Conservation (phyloP, 2,888 invertebrate species). For the Homarus gammarus region DNA sequence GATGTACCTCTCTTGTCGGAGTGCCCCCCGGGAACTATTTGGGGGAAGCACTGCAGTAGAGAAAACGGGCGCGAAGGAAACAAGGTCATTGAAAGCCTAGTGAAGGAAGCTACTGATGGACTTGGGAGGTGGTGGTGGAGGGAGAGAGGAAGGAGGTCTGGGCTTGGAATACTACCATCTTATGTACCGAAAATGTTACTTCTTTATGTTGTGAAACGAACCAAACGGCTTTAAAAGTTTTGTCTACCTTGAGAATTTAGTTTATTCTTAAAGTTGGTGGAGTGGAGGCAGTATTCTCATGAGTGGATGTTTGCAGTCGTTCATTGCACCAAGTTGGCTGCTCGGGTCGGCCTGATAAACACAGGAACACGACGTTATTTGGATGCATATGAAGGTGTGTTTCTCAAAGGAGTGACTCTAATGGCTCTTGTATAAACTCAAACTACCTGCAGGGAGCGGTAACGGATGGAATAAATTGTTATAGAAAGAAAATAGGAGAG, state of each 20-base stretch:
- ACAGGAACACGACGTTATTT: slow-evolving; percentile 51
- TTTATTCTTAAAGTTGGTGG: slow-evolving; percentile 20
- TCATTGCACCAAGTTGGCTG: not conserved
- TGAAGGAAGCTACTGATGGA: slow-evolving; percentile 56
- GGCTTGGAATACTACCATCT: not conserved
- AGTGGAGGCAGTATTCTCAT: not conserved
- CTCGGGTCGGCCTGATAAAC: slow-evolving; percentile 39
- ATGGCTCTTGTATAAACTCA: slow-evolving; percentile 57
- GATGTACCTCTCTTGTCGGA: slow-evolving; percentile 43
- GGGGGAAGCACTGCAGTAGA: slow-evolving; percentile 43
- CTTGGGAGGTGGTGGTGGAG: slow-evolving; percentile 2
- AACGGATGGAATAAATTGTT: slow-evolving; percentile 43
- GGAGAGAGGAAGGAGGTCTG: not conserved
- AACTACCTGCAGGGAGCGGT: slow-evolving; percentile 51
- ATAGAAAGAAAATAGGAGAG: slow-evolving; percentile 26
- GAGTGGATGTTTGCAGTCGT: not conserved
- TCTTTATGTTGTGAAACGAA: slow-evolving; percentile 35
- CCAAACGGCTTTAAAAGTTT: slow-evolving; percentile 25
- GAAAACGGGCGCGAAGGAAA: slow-evolving; percentile 53
- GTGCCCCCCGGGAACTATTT: slow-evolving; percentile 46
- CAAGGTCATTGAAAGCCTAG: slow-evolving; percentile 63
- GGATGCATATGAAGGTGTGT: slow-evolving; percentile 53
- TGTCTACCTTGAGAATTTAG: slow-evolving; percentile 38
- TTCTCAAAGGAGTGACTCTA: slow-evolving; percentile 53
- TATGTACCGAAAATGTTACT: slow-evolving; percentile 39